These are phyloP conservation scores for Sardinella longiceps DNA, from an alignment of 2,797 vertebrate species.

Conservation along the genomic window DNA sequence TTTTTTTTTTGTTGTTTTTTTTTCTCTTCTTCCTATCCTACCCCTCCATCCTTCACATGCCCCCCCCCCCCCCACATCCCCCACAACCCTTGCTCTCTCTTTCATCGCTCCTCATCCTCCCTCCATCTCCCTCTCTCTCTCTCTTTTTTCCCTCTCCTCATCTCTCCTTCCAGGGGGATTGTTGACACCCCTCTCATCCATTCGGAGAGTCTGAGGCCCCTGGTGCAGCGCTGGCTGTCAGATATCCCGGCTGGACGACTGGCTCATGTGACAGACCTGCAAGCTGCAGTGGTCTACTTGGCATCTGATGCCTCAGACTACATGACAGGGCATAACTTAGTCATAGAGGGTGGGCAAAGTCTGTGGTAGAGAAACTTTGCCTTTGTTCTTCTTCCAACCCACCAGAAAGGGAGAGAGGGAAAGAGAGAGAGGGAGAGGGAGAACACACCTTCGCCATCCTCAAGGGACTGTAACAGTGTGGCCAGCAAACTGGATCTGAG, in stretches of 20 bases:
- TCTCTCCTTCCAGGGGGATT: constrained; percentile 79
- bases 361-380: constrained; percentile 74
- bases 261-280: constrained; percentile 87
- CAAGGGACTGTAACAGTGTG: constrained; percentile 19
- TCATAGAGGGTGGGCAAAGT: constrained; percentile 89
- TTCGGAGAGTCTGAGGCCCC: constrained; percentile 79
- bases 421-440: neutral
- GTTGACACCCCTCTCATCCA: constrained; percentile 87
- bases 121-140: neutral
- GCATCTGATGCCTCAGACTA: constrained; percentile 85
- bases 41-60: constrained; percentile 3
- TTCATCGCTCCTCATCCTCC: neutral
- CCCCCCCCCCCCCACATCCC: constrained; percentile 47
- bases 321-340: constrained; percentile 91
- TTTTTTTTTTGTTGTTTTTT: neutral
- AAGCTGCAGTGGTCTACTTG: constrained; percentile 86
- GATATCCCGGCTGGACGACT: constrained; percentile 85
- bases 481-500: neutral
- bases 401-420: constrained; percentile 25
- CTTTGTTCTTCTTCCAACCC: constrained; percentile 45
- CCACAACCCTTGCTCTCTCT: constrained; percentile 12
- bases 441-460: constrained; percentile 38
- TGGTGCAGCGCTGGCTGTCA: constrained; percentile 82
- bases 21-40: neutral
- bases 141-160: constrained; percentile 17